A percentile compares a stretch with the other conserved stretches of the same genome.
Conservation (phyloP, 2,797 vertebrate genomes). For the Momotus momota region DNA sequence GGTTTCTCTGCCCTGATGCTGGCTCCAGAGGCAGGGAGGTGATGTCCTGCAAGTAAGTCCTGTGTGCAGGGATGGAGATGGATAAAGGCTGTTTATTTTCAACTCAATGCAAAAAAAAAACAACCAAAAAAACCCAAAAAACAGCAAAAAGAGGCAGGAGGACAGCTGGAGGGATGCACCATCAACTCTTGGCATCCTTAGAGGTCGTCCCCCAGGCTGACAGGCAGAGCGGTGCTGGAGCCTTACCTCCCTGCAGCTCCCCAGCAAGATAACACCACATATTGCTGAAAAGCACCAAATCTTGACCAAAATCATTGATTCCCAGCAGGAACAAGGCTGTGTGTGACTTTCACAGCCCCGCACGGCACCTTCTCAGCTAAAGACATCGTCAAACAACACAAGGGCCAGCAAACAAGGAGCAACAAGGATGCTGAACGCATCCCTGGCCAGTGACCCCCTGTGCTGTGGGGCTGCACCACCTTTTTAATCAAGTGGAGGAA, state of each 20-base stretch:
- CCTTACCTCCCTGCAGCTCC: neutral
- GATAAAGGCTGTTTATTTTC: neutral
- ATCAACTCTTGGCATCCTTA: neutral
- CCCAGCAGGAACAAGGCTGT: neutral
- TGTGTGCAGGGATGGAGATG: accelerated
- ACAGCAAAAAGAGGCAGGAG: neutral
- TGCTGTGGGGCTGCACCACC: neutral
- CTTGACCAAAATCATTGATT: neutral
- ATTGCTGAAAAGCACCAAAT: neutral
- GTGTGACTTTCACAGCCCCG: neutral
- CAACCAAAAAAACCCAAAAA: no score
- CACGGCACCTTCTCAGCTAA: neutral
- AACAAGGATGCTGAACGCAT: neutral
- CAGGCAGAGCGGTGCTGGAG: neutral
- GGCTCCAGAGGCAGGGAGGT: neutral
- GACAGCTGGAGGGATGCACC: neutral
- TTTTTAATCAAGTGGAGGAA: neutral
- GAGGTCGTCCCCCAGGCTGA: neutral
- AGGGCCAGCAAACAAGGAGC: no score
- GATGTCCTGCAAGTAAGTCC: neutral
- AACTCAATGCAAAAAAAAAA: neutral
- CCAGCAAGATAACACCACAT: neutral
- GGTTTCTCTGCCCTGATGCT: neutral
- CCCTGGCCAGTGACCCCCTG: neutral
- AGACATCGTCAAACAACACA: accelerated